Percentiles rank a stretch among this genome's conserved stretches.
Evolutionary conservation across 2,888 invertebrate species (phyloP).

Genomic region (Linhomoeus sp.): DNA sequence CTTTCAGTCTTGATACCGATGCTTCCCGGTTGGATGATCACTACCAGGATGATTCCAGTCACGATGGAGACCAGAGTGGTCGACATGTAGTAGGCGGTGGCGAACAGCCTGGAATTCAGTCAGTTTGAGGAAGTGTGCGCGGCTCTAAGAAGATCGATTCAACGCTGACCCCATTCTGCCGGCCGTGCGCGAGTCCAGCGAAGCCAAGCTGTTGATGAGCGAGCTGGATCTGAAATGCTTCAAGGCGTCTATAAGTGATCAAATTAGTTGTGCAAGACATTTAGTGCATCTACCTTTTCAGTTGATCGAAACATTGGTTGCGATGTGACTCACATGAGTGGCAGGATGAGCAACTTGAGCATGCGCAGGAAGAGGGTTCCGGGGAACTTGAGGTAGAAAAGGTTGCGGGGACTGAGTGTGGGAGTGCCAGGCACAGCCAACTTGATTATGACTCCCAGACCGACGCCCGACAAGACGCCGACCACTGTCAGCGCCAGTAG

Average conservation of each 20-base stretch:
- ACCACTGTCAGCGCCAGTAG: not conserved
- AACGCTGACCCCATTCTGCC: slow-evolving; percentile 2
- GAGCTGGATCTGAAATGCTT: slow-evolving; percentile 1
- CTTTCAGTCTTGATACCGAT: not conserved
- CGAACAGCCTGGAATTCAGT: not conserved
- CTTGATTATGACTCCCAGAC: not conserved
- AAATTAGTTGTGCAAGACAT: no score
- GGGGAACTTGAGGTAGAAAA: slow-evolving; percentile 6
- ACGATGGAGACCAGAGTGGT: slow-evolving; percentile 2
- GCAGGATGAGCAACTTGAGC: slow-evolving; percentile 9
- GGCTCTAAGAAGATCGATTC: not conserved
- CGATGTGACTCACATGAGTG: slow-evolving; percentile 5
- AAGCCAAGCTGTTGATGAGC: not conserved
- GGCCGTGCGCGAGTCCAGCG: not conserved
- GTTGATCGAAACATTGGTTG: no score
- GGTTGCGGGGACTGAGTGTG: not conserved
- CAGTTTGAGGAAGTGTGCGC: not conserved
- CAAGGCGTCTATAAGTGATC: no score
- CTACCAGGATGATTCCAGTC: slow-evolving; percentile 3
- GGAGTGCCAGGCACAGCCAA: not conserved
- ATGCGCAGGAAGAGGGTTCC: slow-evolving; percentile 7
- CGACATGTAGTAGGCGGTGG: not conserved
- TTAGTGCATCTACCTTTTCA: no score
- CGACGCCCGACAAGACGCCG: slow-evolving; percentile 2
- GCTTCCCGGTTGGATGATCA: not conserved